Evolutionary conservation across 2,888 invertebrate species (phyloP).

Genomic region (Himalopsyche japonica): DNA sequence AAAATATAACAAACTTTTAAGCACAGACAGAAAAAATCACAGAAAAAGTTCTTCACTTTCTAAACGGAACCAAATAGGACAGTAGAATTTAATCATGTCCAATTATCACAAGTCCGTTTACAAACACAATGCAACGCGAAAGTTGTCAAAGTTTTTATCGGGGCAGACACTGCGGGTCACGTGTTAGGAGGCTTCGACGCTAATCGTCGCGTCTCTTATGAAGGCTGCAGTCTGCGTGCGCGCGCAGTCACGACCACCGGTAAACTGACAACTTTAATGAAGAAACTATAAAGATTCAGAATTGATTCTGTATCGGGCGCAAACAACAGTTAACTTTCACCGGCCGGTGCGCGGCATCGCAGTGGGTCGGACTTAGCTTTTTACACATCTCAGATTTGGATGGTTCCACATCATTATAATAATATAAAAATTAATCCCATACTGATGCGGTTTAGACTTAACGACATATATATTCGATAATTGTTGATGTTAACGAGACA

Average conservation of each 20-base stretch:
- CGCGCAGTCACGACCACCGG: conserved; percentile 14
- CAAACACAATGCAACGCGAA: neutral
- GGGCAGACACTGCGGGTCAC: neutral
- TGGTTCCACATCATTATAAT: neutral
- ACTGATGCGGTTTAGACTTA: neutral
- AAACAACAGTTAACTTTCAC: conserved; percentile 62
- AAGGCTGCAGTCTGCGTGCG: neutral
- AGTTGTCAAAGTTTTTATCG: conserved; percentile 21
- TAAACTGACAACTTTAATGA: conserved; percentile 24
- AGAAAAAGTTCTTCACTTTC: neutral
- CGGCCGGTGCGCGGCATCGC: neutral
- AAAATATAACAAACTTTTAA: neutral
- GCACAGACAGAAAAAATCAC: neutral
- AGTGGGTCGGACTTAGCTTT: neutral
- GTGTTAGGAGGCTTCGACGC: conserved; percentile 3
- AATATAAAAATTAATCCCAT: neutral
- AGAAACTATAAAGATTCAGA: neutral
- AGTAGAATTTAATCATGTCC: neutral
- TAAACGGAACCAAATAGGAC: neutral
- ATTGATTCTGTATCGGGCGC: conserved; percentile 52
- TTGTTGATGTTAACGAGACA: too few relatives aligned
- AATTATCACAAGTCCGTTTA: neutral
- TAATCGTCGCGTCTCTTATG: neutral
- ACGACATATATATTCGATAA: too few relatives aligned
- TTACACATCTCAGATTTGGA: neutral